Evolutionary conservation across 37 sponge, comb jelly and placozoan species (phyloP).

Genomic region (Dysidea cf. avara): DNA sequence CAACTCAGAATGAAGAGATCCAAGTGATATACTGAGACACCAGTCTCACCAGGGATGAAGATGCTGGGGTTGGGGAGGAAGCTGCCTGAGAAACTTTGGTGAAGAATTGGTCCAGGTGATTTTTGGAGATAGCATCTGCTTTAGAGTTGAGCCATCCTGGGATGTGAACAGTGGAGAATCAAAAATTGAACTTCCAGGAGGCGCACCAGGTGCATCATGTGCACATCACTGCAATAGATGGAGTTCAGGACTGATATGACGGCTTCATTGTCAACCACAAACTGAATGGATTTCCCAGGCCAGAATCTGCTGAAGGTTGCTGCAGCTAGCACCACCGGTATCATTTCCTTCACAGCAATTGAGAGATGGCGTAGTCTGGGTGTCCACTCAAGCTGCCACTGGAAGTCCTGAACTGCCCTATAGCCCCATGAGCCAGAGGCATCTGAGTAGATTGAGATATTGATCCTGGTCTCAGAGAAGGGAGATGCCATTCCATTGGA

Average conservation of each 20-base stretch:
- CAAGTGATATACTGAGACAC: conserved; percentile 2
- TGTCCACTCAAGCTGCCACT: no score
- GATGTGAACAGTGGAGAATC: no score
- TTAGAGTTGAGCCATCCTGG: conserved; percentile 21
- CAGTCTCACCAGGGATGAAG: conserved; percentile 12
- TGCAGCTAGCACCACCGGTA: conserved; percentile 17
- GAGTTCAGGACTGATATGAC: conserved; percentile 16
- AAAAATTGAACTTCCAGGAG: no score
- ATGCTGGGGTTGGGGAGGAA: no score
- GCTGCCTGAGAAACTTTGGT: background rate
- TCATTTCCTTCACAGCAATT: conserved; percentile 45
- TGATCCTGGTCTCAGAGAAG: no score
- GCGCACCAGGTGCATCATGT: conserved; percentile 30
- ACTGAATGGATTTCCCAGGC: background rate
- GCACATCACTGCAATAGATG: background rate
- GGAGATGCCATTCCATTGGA: no score
- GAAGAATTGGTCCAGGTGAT: conserved; percentile 17
- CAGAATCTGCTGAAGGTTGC: conserved; percentile 16
- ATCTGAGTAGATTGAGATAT: no score
- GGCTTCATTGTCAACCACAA: conserved; percentile 24
- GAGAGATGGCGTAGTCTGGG: no score
- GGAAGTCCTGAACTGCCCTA: no score
- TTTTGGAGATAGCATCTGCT: conserved; percentile 57
- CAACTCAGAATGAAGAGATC: conserved; percentile 17
- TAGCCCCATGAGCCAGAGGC: no score